Base-by-base conservation (phyloP, 1,140 invertebrate species). In the Drosophila cardini region DNA sequence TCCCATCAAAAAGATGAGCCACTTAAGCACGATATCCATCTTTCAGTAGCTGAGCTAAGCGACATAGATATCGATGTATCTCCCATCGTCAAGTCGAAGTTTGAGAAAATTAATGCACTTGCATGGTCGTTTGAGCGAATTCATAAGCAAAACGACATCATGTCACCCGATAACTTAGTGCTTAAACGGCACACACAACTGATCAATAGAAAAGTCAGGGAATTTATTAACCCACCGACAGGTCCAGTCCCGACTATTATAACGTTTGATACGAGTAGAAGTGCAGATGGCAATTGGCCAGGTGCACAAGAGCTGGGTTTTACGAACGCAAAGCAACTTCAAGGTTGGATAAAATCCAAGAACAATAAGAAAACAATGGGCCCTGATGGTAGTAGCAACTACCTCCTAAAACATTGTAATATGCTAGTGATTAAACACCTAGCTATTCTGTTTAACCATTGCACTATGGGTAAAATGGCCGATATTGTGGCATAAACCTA, bases 361-460 rank as follows among this genome's bases (percentile, higher is more conserved):
- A 53, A 69, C n/a, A 32, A 21, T 10, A 69, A 69, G 16, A 69
- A 61, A 16, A 43, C 67, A 9, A 38, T 61, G 26, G 56, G 67
- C 0, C 45, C 56, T 9, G 67, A 69, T 18, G 50, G 48, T 6
- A 50, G 45, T 11, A 53, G 48, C n/a, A 67, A 67, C 18, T 67
- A 34, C n/a, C 30, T 57, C 2, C 6, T 67, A 1, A 67, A 56
- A 10, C 18, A 57, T 4, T 55, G 16, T 30, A 57, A 46, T 36
- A 46, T 56, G 5, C 11, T 13, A 8, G 43, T 68, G 1, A n/a
- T 68, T 0, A 52, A 52, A 1, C 48, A 69, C 7, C 10, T 61
- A 2, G 57, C 36, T 5, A 52, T 32, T 0, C n/a, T 72, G 4
- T 62, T 65, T 10, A 65, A 64, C n/a, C 61, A 72, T 4, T 65